These are phyloP conservation scores for Cheilosia soror DNA, from an alignment of 2,888 invertebrate species.

Conservation along the genomic window DNA sequence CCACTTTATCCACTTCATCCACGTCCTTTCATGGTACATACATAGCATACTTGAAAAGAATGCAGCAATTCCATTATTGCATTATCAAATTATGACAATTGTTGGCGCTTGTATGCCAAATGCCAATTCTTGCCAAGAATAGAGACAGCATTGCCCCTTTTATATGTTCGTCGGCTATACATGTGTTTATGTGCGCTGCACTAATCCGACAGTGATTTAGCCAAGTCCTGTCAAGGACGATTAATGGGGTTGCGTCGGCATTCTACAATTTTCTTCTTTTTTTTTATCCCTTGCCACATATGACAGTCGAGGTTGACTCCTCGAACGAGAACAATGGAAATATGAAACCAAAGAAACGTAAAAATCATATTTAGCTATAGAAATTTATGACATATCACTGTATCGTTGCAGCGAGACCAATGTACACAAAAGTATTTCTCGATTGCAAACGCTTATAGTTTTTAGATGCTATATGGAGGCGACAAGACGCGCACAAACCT, in stretches of 20 bases:
- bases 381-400: slow-evolving; percentile 70
- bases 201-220: slow-evolving; percentile 75
- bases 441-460: too few relatives aligned
- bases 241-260: slow-evolving; percentile 51
- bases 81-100: slow-evolving; percentile 75
- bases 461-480: slow-evolving; percentile 26
- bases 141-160: slow-evolving; percentile 52
- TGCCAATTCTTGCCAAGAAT: slow-evolving; percentile 67
- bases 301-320: neutral
- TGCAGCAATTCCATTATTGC: slow-evolving; percentile 75
- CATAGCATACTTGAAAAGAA: slow-evolving; percentile 34
- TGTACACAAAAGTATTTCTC: slow-evolving; percentile 27
- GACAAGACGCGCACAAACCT: slow-evolving; percentile 45
- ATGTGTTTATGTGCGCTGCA: slow-evolving; percentile 8
- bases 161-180: neutral
- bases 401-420: slow-evolving; percentile 26
- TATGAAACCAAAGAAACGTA: neutral
- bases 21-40: slow-evolving; percentile 46
- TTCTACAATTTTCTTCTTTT: slow-evolving; percentile 35
- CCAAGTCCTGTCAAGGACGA: slow-evolving; percentile 74
- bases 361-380: neutral
- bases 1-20: slow-evolving; percentile 59
- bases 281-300: slow-evolving; percentile 10
- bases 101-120: slow-evolving; percentile 74
- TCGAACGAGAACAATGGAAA: slow-evolving; percentile 10